These are phyloP conservation scores for Mythimna albipuncta DNA, from an alignment of 2,888 invertebrate species.

Conservation along the genomic window DNA sequence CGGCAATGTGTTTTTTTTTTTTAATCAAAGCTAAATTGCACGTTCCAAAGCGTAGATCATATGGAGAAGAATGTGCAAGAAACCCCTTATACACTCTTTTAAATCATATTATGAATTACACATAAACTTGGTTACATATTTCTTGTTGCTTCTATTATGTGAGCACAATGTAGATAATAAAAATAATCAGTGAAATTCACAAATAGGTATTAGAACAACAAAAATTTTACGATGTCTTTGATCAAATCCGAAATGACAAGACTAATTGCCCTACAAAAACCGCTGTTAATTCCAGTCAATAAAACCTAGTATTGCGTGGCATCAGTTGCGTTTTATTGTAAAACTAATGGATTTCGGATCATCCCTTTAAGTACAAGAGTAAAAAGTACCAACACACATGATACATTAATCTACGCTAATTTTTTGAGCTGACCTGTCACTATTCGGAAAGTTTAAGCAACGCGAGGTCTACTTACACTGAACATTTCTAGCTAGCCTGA, in stretches of 20 bases:
- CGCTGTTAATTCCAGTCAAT: conserved; percentile 23
- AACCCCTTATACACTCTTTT: too few relatives aligned
- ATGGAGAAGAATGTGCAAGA: too few relatives aligned
- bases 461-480: not conserved
- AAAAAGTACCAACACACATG: not conserved
- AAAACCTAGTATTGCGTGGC: conserved; percentile 19
- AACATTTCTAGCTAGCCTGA: too few relatives aligned
- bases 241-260: not conserved
- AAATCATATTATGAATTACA: too few relatives aligned
- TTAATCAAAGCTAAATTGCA: too few relatives aligned
- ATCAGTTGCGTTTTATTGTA: conserved; percentile 35
- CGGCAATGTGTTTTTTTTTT: too few relatives aligned
- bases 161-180: too few relatives aligned
- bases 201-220: not conserved
- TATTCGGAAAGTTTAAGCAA: not conserved
- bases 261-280: conserved; percentile 1
- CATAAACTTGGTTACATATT: too few relatives aligned
- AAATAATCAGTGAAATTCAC: too few relatives aligned
- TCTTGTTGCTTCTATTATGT: too few relatives aligned
- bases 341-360: conserved; percentile 27
- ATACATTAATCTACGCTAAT: not conserved
- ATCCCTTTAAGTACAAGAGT: not conserved
- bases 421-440: not conserved
- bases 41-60: too few relatives aligned
- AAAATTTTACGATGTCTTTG: not conserved